Percentiles rank a stretch among this genome's conserved stretches.
phyloP scores from a whole-genome alignment of 2,113 vertebrate genomes.

The Ammodytes dubius region DNA sequence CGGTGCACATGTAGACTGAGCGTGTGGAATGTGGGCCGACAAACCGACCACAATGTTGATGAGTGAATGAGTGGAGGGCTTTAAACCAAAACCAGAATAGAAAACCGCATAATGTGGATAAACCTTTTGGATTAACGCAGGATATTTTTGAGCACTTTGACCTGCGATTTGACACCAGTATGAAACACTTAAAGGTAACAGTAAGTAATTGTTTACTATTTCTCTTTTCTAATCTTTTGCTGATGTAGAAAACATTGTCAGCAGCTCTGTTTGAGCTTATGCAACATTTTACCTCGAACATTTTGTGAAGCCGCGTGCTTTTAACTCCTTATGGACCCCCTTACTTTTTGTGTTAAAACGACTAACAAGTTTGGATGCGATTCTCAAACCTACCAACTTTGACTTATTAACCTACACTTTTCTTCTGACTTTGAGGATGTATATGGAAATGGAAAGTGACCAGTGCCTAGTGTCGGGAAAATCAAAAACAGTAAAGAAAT shows the following conservation, averaged over 20 bases:
- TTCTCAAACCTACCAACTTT: no score
- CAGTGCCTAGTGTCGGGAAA: no score
- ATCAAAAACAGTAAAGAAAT: no score
- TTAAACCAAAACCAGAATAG: neutral
- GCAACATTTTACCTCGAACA: neutral
- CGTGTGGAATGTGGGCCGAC: slow-evolving; percentile 47
- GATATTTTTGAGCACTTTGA: neutral
- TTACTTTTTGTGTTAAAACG: no score
- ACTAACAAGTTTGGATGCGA: no score
- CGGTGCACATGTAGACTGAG: slow-evolving; percentile 1
- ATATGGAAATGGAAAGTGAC: no score
- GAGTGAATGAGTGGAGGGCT: neutral
- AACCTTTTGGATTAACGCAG: slow-evolving; percentile 11
- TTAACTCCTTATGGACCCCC: neutral
- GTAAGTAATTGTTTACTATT: slow-evolving; percentile 23
- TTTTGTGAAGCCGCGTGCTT: slow-evolving; percentile 1
- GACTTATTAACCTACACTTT: no score
- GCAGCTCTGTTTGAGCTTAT: neutral
- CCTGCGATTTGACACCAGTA: neutral
- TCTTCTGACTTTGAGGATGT: no score
- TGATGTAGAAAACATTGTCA: neutral
- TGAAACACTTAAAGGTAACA: neutral
- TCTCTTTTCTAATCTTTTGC: neutral
- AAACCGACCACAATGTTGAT: neutral
- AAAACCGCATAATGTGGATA: neutral